Evolutionary conservation across 2,888 invertebrate genomes (phyloP).

Genomic region (Auanema freiburgensis): DNA sequence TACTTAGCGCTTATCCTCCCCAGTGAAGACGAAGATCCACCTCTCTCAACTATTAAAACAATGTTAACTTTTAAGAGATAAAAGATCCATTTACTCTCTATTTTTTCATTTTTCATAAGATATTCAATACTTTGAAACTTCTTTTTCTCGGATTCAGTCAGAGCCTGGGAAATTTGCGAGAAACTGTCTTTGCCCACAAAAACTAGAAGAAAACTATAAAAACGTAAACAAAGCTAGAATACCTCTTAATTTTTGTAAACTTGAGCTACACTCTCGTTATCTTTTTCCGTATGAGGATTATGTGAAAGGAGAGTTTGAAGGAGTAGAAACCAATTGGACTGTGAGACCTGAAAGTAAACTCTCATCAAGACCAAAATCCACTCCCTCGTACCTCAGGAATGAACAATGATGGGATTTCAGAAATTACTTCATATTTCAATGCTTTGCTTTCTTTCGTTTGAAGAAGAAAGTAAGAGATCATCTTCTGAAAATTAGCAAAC

Average conservation of each 20-base stretch:
- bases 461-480: constrained; percentile 24
- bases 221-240: too few species aligned
- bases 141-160: too few species aligned
- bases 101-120: background rate
- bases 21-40: constrained; percentile 1
- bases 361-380: background rate
- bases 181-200: too few species aligned
- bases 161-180: too few species aligned
- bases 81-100: constrained; percentile 9
- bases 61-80: background rate
- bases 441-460: constrained; percentile 16
- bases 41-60: background rate
- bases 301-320: background rate
- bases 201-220: too few species aligned
- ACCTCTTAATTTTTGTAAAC: too few species aligned
- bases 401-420: constrained; percentile 66
- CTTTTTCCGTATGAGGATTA: too few species aligned
- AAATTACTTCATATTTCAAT: constrained; percentile 57
- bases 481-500: constrained; percentile 64
- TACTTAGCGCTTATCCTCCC: constrained; percentile 6
- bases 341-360: background rate
- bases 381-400: constrained; percentile 65
- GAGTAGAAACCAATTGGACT: background rate
- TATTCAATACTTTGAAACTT: too few species aligned
- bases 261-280: too few species aligned